These are phyloP conservation scores for Neocrepidodera transversa DNA, from an alignment of 2,888 invertebrate genomes.

Conservation along the genomic window DNA sequence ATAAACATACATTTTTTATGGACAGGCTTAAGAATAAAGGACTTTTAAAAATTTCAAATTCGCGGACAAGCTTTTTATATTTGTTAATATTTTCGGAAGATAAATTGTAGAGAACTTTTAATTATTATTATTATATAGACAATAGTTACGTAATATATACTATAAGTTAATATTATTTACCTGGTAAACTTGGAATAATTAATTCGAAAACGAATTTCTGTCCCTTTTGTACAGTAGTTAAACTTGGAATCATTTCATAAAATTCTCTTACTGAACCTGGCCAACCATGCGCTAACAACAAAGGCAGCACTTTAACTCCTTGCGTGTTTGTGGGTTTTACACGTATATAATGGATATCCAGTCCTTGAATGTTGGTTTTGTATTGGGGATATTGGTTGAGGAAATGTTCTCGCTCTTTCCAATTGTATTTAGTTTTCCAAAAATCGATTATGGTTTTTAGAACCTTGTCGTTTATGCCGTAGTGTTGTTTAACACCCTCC, in stretches of 20 bases:
- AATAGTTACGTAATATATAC: no score
- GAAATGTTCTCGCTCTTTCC: conserved; percentile 70
- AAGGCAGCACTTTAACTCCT: conserved; percentile 65
- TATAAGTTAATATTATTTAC: no score
- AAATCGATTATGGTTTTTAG: conserved; percentile 73
- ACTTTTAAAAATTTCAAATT: no score
- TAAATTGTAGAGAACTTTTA: no score
- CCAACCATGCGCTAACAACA: conserved; percentile 87
- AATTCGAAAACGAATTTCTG: conserved; percentile 71
- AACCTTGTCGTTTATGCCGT: conserved; percentile 80
- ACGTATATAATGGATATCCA: conserved; percentile 65
- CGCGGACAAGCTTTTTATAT: no score
- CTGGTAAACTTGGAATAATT: conserved; percentile 66
- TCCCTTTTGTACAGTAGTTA: conserved; percentile 63
- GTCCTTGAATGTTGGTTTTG: conserved; percentile 74
- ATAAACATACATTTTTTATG: no score
- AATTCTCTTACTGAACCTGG: conserved; percentile 89
- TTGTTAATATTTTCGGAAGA: no score
- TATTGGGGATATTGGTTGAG: conserved; percentile 75
- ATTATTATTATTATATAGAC: no score
- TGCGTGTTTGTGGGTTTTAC: conserved; percentile 63
- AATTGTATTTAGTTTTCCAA: conserved; percentile 78
- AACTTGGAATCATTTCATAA: conserved; percentile 74
- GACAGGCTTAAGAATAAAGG: no score
- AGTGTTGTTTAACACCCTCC: conserved; percentile 75